Evolutionary conservation across 2,797 vertebrate species (phyloP), one percentile per base, ranked within the genome.

Genomic region (Cichlasoma orientale): DNA sequence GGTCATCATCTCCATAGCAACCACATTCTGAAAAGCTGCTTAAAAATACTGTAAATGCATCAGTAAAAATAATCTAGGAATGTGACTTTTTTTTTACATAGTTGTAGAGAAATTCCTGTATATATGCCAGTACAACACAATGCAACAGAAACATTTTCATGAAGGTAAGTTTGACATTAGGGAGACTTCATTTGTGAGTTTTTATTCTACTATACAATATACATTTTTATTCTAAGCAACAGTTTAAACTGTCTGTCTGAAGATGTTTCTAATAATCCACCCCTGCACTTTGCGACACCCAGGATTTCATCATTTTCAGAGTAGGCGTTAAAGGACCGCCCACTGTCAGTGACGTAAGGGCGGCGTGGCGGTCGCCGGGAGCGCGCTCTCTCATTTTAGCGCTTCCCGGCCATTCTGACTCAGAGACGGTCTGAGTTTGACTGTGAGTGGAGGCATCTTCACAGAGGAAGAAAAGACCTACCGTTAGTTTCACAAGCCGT

Each of bases 371-470:
- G 27, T 27, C 82, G 50, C 83, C 90, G 75, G 80, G 85, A 74
- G 78, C 91, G 89, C 89, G 92, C 90, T 69, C 82, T 74, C 47
- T 76, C 10, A 27, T 55, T 68, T 50, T 53, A 18, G n/a, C 68
- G n/a, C 21, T 33, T 29, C 1, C 1, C 57, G 7, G 53, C 36
- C 72, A 21, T 56, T 41, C 76, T 19, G 79, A 41, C 85, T 87
- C 84, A 88, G 77, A 83, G 53, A 86, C 3, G 16, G 72, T 76
- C 3, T 38, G 27, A 82, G 72, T 59, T 6, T 16, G 75, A 38
- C 3, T 0, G 5, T 19, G 79, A 55, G 74, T 19, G 63, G 86
- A 86, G 85, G 85, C 27, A 12, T 5, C 7, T 82, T 44, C 53
- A 11, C 33, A 4, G 41, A 74, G 33, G 52, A 19, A 9, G 7